phyloP scores from a whole-genome alignment of 2,113 vertebrate genomes.

The Saguinus imperator region DNA sequence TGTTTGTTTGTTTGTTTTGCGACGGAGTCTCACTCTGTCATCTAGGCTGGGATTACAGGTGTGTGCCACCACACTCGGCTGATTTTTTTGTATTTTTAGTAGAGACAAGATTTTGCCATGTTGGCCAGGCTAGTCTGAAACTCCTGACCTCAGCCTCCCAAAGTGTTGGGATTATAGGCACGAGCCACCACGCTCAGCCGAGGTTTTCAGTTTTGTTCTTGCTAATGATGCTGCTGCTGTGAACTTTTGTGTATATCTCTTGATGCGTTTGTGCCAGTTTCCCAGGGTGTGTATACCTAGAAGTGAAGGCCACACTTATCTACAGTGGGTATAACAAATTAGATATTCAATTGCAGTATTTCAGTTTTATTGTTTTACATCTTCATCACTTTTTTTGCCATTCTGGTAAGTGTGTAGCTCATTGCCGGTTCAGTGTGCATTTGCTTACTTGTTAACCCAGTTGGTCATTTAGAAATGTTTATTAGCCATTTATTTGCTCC shows the following conservation, averaged over 20 bases:
- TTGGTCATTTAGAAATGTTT: not conserved
- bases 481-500: not conserved
- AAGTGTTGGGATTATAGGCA: too few species aligned
- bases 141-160: too few species aligned
- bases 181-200: too few species aligned
- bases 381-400: not conserved
- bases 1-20: too few species aligned
- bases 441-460: not conserved
- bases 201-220: not conserved
- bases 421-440: not conserved
- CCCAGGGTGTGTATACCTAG: not conserved
- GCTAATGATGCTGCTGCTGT: accelerated
- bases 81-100: too few species aligned
- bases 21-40: too few species aligned
- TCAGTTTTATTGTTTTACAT: not conserved
- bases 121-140: too few species aligned
- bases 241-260: not conserved
- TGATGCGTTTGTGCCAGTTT: not conserved
- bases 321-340: not conserved
- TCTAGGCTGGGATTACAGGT: too few species aligned
- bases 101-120: too few species aligned
- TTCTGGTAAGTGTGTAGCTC: not conserved
- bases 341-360: not conserved
- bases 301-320: not conserved
- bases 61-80: too few species aligned